phyloP scores from a whole-genome alignment of 2,113 vertebrate genomes.

The Trichomycterus rosablanca region DNA sequence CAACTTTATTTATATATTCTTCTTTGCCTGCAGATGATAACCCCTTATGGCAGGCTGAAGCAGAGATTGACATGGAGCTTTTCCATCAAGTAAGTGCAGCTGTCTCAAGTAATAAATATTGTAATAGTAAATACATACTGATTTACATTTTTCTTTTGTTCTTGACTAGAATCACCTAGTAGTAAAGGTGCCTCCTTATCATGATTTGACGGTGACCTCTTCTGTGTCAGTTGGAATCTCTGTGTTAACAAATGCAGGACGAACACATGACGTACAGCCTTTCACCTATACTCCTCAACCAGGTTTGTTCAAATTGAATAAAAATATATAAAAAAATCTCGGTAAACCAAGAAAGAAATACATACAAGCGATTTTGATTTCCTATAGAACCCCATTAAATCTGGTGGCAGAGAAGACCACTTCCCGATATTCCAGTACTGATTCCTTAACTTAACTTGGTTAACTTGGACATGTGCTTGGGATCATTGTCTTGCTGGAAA shows the following conservation, averaged over 20 bases:
- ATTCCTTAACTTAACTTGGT: too few relatives aligned
- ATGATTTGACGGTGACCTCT: constrained; percentile 82
- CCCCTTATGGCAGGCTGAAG: constrained; percentile 95
- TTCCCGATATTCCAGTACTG: too few relatives aligned
- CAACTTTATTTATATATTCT: too few relatives aligned
- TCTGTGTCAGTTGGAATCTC: constrained; percentile 89
- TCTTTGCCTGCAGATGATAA: constrained; percentile 93
- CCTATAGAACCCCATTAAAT: too few relatives aligned
- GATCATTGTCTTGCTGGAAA: too few relatives aligned
- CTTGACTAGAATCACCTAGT: constrained; percentile 90
- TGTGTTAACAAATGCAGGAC: constrained; percentile 93
- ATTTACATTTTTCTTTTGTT: constrained; percentile 1
- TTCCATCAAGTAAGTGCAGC: constrained; percentile 88
- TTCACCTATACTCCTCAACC: constrained; percentile 94
- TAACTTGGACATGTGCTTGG: too few relatives aligned
- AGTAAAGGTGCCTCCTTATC: constrained; percentile 93
- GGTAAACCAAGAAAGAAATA: too few relatives aligned
- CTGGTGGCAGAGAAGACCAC: too few relatives aligned
- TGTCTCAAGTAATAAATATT: too few relatives aligned
- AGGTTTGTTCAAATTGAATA: constrained; percentile 65
- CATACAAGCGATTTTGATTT: too few relatives aligned
- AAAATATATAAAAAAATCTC: too few relatives aligned
- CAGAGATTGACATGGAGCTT: constrained; percentile 97
- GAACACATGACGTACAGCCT: constrained; percentile 89
- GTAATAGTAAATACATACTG: background rate